Evolutionary conservation across 2,888 invertebrate genomes (phyloP).

Genomic region (Panopea generosa): DNA sequence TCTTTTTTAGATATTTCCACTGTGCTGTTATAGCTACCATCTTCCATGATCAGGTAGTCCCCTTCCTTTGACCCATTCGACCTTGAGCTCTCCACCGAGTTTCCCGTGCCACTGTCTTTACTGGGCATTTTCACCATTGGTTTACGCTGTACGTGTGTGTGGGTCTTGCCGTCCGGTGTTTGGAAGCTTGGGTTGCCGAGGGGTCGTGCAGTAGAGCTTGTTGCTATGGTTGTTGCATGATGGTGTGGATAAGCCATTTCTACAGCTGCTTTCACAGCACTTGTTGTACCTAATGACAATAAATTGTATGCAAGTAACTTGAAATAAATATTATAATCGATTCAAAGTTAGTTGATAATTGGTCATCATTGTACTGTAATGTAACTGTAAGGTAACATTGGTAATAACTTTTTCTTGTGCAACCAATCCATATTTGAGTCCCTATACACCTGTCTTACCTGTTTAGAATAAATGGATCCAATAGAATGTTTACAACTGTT

Average conservation of each 20-base stretch:
- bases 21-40: conserved; percentile 48
- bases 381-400: too few species aligned
- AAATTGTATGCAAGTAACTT: background rate
- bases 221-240: conserved; percentile 35
- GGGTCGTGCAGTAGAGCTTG: conserved; percentile 46
- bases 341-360: too few species aligned
- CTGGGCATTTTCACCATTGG: conserved; percentile 76
- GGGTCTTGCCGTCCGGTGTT: conserved; percentile 24
- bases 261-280: conserved; percentile 40
- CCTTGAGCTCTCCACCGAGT: conserved; percentile 74
- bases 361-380: too few species aligned
- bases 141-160: conserved; percentile 58
- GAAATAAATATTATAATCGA: too few species aligned
- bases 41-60: conserved; percentile 48
- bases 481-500: too few species aligned
- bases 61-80: conserved; percentile 68
- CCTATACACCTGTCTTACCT: too few species aligned
- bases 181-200: conserved; percentile 51
- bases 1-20: conserved; percentile 49
- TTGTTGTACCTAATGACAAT: conserved; percentile 33
- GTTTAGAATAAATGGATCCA: too few species aligned
- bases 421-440: too few species aligned
- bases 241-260: conserved; percentile 37
- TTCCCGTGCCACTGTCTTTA: conserved; percentile 73
- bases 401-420: too few species aligned